Base-by-base conservation (phyloP, 2,797 vertebrate species). In the Cryptoblepharus egeriae region DNA sequence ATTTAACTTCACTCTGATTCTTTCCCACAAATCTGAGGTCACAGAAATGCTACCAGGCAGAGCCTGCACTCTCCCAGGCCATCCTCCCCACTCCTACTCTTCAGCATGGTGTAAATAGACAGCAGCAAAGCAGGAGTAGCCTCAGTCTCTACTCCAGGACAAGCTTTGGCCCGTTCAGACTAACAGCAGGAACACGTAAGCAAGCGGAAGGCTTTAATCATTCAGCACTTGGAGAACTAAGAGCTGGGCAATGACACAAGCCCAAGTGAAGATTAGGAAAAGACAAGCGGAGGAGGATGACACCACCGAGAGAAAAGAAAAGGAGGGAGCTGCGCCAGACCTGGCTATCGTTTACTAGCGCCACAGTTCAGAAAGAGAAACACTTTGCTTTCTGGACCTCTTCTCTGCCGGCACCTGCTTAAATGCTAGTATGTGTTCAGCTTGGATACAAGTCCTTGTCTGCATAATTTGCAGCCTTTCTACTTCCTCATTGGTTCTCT, bases 151-250 rank as follows among this genome's bases (percentile, higher is more conserved):
- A 72, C 65, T 83, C 72, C 37, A 72, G 58, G 76, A 58, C 71
- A 58, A 79, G 77, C 24, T 32, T 70, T 77, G 67, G 73, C 67
- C 64, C 20, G 12, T 80, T 76, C 32, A 79, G 81, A 35, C 26
- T 75, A 71, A 72, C 58, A 80, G 77, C 81, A 72, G 77, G 81
- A 80, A 30, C 9, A 30, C 65, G 75, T 71, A 65, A 80, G 55
- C 30, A 39, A 87, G 77, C 61, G 52, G 81, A 83, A 87, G 67
- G 61, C 71, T 87, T 80, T 83, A 83, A 83, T 80, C 73, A 83
- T 20, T n/a, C 72, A 68, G 32, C 67, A 60, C 13, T 75, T 37
- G 30, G 72, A 79, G 72, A 86, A 69, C 72, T 37, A 75, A 70
- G 58, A 52, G 37, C 45, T 75, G 39, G 67, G 77, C 83, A 80